Conservation (phyloP, 2,888 invertebrate genomes). For the Spodoptera picta region DNA sequence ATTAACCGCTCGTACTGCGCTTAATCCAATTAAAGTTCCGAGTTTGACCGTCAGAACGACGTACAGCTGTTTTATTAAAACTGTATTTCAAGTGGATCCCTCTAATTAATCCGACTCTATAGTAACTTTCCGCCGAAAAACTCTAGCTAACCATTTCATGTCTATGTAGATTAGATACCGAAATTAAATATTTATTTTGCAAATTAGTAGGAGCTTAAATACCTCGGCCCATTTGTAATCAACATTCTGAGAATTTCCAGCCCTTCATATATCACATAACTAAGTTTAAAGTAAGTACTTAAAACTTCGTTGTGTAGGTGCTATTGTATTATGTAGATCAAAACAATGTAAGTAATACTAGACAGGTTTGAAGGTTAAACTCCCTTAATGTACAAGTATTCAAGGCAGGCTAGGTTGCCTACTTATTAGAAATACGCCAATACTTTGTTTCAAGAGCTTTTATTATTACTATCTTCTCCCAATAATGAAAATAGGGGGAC, state of each 20-base stretch:
- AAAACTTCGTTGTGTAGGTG: conserved; percentile 12
- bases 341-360: conserved; percentile 16
- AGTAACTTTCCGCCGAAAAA: conserved; percentile 10
- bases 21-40: conserved; percentile 69
- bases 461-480: conserved; percentile 2
- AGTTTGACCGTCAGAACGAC: conserved; percentile 45
- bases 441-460: conserved; percentile 10
- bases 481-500: conserved; percentile 10
- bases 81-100: conserved; percentile 36
- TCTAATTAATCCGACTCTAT: conserved; percentile 29
- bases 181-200: conserved; percentile 13
- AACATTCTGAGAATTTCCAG: conserved; percentile 15
- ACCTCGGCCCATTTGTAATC: conserved; percentile 1
- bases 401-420: conserved; percentile 2
- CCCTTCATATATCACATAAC: conserved; percentile 14
- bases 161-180: not conserved
- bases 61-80: conserved; percentile 50
- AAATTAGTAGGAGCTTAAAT: conserved; percentile 3
- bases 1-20: conserved; percentile 56
- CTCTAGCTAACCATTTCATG: not conserved
- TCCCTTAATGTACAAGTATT: conserved; percentile 13
- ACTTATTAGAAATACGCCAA: not conserved
- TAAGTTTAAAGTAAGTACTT: conserved; percentile 3
- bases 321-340: conserved; percentile 9
- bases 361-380: conserved; percentile 23